These are phyloP conservation scores for Coremacera marginata DNA, from an alignment of 2,888 invertebrate genomes.

Conservation along the genomic window DNA sequence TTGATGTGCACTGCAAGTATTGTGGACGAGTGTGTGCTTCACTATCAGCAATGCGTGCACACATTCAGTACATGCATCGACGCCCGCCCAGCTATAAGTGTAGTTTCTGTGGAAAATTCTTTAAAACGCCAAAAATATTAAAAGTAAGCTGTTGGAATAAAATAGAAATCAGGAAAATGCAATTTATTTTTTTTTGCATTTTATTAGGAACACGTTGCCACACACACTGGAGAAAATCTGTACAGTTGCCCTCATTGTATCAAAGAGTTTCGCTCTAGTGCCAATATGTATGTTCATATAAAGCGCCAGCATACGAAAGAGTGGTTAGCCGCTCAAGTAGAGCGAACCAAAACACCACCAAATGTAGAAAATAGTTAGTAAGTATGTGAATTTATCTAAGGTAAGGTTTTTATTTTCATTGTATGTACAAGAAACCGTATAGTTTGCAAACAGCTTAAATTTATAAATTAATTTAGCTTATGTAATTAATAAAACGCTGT, in stretches of 20 bases:
- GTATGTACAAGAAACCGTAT: neutral
- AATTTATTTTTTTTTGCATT: neutral
- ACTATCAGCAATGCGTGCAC: constrained; percentile 58
- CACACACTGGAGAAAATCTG: constrained; percentile 61
- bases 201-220: constrained; percentile 61
- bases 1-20: constrained; percentile 45
- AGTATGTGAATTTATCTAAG: neutral
- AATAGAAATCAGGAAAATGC: neutral
- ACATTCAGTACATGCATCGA: constrained; percentile 60
- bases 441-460: neutral
- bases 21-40: constrained; percentile 52
- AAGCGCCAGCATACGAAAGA: constrained; percentile 61
- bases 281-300: constrained; percentile 65
- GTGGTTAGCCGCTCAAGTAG: constrained; percentile 59
- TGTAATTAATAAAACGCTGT: no score
- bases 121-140: constrained; percentile 60
- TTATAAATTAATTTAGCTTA: no score
- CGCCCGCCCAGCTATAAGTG: constrained; percentile 58
- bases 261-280: constrained; percentile 62
- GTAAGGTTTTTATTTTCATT: neutral
- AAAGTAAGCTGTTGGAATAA: constrained; percentile 48
- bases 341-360: constrained; percentile 51
- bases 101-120: constrained; percentile 60
- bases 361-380: constrained; percentile 30
- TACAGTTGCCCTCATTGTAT: constrained; percentile 63